Evolutionary conservation across 1,140 invertebrate genomes (phyloP), one percentile per base, ranked within the genome.

Genomic region (Leptinotarsa defecta): DNA sequence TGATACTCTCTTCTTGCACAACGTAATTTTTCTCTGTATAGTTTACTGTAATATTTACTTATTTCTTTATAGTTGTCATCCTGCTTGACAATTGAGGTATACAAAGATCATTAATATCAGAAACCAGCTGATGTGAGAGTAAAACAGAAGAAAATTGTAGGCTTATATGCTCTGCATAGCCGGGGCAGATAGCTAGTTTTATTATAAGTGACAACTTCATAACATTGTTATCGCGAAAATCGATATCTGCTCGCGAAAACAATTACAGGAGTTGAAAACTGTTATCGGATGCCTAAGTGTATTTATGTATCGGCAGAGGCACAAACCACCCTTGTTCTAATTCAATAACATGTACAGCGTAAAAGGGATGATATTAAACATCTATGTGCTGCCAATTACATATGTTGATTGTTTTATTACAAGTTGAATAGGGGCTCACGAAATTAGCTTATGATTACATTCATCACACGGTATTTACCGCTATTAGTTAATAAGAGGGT

Each of bases 361-460:
- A 69, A 49, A 65, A 77, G 79, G 81, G 79, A 82, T 81, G 74
- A 82, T 77, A 80, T 82, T 82, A 82, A 82, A 82, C 79, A 82
- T 77, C 75, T 69, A 73, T 70, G 75, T 77, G 57, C 48, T 72
- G 48, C 63, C 68, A 78, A 80, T 82, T 81, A 83, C 79, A 80
- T 83, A 82, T 84, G 83, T 83, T 83, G 80, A 84, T 83, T 84
- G 82, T 84, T 84, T 84, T 84, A 84, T 84, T 82, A 83, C 76
- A 79, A 81, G 73, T 79, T 73, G 77, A 77, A 77, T 76, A 64
- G 82, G 81, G 82, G 81, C 71, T 77, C 77, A 72, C 71, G 49
- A 78, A 83, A 84, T 84, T 84, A 84, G 83, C 81, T 84, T 84
- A 83, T 82, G 82, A 84, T 84, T 84, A 84, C 79, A 82, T 83